Conservation (phyloP, 2,888 invertebrate species). For the Hypsopygia costalis region DNA sequence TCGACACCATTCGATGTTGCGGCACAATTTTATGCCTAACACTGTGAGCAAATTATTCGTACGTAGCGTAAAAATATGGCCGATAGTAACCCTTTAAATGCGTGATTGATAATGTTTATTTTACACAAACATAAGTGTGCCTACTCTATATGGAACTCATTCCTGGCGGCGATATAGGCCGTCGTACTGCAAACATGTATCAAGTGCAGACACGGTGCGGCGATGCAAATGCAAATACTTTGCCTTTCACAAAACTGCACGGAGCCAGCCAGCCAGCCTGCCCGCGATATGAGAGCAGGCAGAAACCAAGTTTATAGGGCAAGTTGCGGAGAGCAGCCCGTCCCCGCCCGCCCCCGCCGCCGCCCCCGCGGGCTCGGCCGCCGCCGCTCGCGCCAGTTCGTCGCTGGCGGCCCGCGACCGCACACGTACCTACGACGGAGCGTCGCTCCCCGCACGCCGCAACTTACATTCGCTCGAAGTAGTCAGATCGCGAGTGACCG, state of each 20-base stretch:
- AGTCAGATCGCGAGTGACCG: constrained; percentile 30
- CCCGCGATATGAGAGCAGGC: constrained; percentile 54
- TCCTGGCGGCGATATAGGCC: neutral
- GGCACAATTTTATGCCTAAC: too few relatives aligned
- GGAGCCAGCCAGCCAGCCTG: constrained; percentile 39
- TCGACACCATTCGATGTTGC: too few relatives aligned
- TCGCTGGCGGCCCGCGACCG: constrained; percentile 31
- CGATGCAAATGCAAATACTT: constrained; percentile 37
- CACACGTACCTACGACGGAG: constrained; percentile 6
- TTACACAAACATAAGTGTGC: too few relatives aligned
- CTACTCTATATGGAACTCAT: too few relatives aligned
- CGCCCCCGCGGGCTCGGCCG: constrained; percentile 21
- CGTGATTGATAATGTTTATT: too few relatives aligned
- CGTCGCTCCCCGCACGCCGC: constrained; percentile 34
- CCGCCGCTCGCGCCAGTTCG: constrained; percentile 38
- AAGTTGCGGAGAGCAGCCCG: constrained; percentile 38
- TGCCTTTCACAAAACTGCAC: constrained; percentile 64
- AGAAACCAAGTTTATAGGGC: constrained; percentile 67
- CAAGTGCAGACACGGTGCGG: constrained; percentile 22
- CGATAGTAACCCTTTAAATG: too few relatives aligned
- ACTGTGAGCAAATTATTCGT: too few relatives aligned
- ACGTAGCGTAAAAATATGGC: too few relatives aligned
- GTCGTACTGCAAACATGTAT: constrained; percentile 15
- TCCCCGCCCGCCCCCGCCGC: constrained; percentile 18
- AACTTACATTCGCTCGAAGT: constrained; percentile 35